Evolutionary conservation across 2,113 vertebrate genomes (phyloP), one percentile per base, ranked within the genome.

Genomic region (Prinia subflava): DNA sequence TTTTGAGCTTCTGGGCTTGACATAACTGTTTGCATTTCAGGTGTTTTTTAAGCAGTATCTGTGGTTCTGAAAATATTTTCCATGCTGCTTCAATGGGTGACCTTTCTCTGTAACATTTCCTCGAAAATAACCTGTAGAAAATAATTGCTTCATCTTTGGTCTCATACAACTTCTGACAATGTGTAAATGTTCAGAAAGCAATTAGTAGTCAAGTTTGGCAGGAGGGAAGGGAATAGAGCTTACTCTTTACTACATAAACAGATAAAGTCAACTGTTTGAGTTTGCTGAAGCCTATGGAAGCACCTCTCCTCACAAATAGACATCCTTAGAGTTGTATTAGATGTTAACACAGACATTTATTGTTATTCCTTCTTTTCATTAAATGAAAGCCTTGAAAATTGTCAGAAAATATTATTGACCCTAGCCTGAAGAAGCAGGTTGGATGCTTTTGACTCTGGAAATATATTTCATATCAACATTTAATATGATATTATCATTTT

Each of bases 131-230:
- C n/a, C 35, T 75, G 75, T 41, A 74, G 79, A 55, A 96, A 92
- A 80, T 90, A 94, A 95, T 92, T 96, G 47, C 23, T 94, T 79
- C 14, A 25, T 92, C 92, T 96, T 90, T 0, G 0, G n/a, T 75
- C 65, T 93, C 56, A 42, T 88, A 81, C 50, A 83, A 52, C 82
- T 80, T 91, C 87, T 93, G 82, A 92, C 88, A 94, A 92, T 49
- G 82, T 81, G 92, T 75, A 97, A 95, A 95, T 81, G 76, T 93
- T 96, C 92, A 63, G 88, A 92, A 94, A 95, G 92, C 44, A 83
- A 94, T 92, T 94, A 95, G 82, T 56, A 95, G 84, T 80, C 74
- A 68, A 47, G 55, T 67, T 92, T 93, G 82, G 67, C 56, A 90
- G 82, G 56, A 86, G 82, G 37, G 52, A 90, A 88, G 59, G 42